Evolutionary conservation across 1,140 invertebrate genomes (phyloP), one percentile per base, ranked within the genome.

Genomic region (Cheumatopsyche charites): DNA sequence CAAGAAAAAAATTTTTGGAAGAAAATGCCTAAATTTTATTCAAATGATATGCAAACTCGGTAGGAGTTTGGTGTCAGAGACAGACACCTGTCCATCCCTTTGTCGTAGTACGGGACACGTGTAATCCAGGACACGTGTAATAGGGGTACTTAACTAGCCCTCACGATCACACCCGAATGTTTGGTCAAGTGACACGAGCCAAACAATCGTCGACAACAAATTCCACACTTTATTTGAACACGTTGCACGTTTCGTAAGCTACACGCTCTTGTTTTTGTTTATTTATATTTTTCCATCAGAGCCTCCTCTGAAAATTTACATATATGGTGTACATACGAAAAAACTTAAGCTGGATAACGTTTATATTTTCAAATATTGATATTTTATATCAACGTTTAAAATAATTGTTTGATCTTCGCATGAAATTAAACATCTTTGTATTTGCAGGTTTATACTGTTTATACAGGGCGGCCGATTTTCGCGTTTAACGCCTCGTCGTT

Each of bases 91-190:
- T 58, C 55, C 25, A 11, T 26, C 23, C 55, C 21, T 25, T 58
- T 58, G 21, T 58, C 23, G 9, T 12, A 23, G 19, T 7, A 13
- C 17, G 19, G 23, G 55, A 58, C 23, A 58, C 55, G 55, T 21
- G 23, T 13, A 25, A 58, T 52, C 55, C 55, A 25, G 21, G 7
- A 19, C 43, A n/a, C 43, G 23, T 58, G 23, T 58, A 58, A 58
- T 58, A 58, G 55, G 55, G 55, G 55, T 58, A 58, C 55, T 58
- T 58, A 58, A 58, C 55, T 58, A 58, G 55, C 55, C 23, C 23
- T 19, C 19, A 23, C 12, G 23, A 58, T 58, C 21, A 6, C 17
- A 58, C 19, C 17, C 21, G 4, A 58, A 12, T 58, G 55, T 58
- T 58, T 58, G 55, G 21, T 23, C 55, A 58, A 58, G 55, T 58